These are phyloP conservation scores for Tyrannus savana DNA, from an alignment of 2,113 vertebrate genomes.

Conservation along the genomic window DNA sequence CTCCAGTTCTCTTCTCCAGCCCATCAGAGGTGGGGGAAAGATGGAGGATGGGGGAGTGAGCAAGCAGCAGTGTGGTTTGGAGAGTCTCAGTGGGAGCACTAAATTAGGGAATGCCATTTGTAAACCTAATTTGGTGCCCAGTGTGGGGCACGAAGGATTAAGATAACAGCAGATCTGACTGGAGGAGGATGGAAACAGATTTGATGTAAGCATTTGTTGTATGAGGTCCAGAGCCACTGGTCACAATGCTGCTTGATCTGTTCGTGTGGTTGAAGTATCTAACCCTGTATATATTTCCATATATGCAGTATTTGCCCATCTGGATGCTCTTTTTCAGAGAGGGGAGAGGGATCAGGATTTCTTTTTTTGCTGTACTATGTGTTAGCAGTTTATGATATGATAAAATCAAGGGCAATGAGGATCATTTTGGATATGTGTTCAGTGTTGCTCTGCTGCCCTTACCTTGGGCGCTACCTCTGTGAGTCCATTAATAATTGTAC, in stretches of 20 bases:
- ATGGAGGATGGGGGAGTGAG: neutral
- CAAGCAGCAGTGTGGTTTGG: fast-evolving
- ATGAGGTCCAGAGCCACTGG: neutral
- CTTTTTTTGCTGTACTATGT: neutral
- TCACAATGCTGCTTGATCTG: neutral
- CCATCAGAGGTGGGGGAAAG: fast-evolving
- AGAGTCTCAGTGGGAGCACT: neutral
- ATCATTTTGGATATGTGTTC: neutral
- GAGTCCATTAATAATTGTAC: neutral
- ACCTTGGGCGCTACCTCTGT: neutral
- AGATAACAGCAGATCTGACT: neutral
- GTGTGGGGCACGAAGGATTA: neutral
- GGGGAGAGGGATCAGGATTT: neutral
- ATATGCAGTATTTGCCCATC: neutral
- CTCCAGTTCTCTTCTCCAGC: neutral
- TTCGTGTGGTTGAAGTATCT: neutral
- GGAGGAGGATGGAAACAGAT: neutral
- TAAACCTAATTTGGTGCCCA: neutral
- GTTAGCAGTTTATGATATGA: neutral
- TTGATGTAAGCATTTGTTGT: neutral
- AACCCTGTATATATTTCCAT: neutral
- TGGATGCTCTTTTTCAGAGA: neutral
- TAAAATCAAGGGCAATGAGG: neutral
- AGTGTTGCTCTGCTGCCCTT: neutral
- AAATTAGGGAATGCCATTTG: neutral